Evolutionary conservation across 2,888 invertebrate genomes (phyloP), one percentile per base, ranked within the genome.

Genomic region (Lymantria monacha): DNA sequence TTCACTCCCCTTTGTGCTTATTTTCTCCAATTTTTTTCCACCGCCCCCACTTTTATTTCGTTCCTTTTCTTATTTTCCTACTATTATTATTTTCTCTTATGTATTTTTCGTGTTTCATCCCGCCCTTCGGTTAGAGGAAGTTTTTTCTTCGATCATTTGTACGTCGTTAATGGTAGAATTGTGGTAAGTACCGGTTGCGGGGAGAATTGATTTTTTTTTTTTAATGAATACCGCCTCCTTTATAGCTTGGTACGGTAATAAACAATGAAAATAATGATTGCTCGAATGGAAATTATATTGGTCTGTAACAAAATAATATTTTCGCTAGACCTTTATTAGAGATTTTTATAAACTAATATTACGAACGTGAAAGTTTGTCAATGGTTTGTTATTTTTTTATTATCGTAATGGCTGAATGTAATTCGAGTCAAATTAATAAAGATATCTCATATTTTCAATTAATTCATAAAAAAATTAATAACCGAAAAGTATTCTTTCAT

Each of bases 51-150:
- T 85, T 86, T 87, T 85, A 85, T 86, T 85, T 83, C 81, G 76
- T 81, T 83, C 81, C 81, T 82, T 84, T 84, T 63, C 60, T 66
- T 84, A 82, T 86, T 87, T 85, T 84, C 83, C 79, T 83, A 83
- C 84, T 85, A 85, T 80, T 89, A 90, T 87, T 88, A 87, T 87
- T 87, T 87, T 85, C 83, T 87, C 81, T 84, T 87, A 87, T 87
- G 85, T 89, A 87, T 87, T 87, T 87, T 83, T 85, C 83, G 84
- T 85, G 86, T 87, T 86, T 83, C 86, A 80, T 82, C 79, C 79
- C 79, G 72, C 76, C 72, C 71, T 67, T 68, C 69, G 70, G 69
- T 73, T 70, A 70, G 63, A 66, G 69, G 74, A 79, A 78, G 79
- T 80, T 83, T 82, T 85, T 82, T 79, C 83, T 83, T 78, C 84